These are phyloP conservation scores for Zootoca vivipara DNA, from an alignment of 2,113 vertebrate species.

Conservation along the genomic window DNA sequence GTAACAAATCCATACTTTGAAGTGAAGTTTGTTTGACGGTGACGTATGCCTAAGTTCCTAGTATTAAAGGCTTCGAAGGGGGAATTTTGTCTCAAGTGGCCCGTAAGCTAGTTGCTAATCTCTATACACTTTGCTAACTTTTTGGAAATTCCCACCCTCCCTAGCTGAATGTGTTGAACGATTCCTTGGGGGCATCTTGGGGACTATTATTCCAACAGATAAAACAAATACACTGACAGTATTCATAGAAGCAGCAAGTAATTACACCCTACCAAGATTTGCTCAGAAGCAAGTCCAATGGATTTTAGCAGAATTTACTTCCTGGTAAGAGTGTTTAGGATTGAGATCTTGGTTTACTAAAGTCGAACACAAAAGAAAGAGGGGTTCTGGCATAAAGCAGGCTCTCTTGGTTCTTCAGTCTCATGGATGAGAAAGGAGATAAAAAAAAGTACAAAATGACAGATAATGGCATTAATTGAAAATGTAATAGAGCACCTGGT, in stretches of 20 bases:
- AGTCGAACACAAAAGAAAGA: neutral
- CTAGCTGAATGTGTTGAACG: neutral
- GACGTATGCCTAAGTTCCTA: neutral
- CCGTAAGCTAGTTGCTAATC: neutral
- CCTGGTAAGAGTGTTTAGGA: neutral
- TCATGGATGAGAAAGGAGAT: too few relatives aligned
- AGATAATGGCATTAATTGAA: too few relatives aligned
- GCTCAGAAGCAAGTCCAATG: neutral
- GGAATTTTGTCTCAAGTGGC: neutral
- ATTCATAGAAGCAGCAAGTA: neutral
- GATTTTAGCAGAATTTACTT: neutral
- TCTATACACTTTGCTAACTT: neutral
- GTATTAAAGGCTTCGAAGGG: conserved; percentile 8
- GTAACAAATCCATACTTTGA: conserved; percentile 31
- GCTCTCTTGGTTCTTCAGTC: neutral
- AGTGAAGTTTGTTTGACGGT: conserved; percentile 19
- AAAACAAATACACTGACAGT: conserved; percentile 11
- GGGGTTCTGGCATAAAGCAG: neutral
- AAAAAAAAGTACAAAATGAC: too few relatives aligned
- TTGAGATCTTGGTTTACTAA: neutral
- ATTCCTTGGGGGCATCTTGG: neutral
- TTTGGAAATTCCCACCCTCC: neutral
- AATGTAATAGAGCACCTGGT: too few relatives aligned
- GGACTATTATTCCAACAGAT: conserved; percentile 20
- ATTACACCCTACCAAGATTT: neutral